Percentiles rank a stretch among this genome's conserved stretches.
These are phyloP conservation scores for Nomada goodeniana DNA, from an alignment of 2,888 invertebrate genomes.

Conservation along the genomic window DNA sequence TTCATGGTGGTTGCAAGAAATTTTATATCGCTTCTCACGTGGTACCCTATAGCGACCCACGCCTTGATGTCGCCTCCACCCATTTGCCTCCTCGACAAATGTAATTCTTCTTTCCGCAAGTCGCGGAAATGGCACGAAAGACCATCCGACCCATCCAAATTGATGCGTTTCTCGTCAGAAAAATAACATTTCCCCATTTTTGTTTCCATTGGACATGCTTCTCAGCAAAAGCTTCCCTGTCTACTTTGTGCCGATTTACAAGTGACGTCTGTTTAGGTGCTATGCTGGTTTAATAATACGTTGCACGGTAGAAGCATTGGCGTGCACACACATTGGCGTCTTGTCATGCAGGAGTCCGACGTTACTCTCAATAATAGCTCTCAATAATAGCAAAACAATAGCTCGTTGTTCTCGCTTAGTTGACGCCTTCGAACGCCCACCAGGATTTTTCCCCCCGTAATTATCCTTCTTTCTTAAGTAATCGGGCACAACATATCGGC, in stretches of 20 bases:
- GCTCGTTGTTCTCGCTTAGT: no score
- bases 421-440: no score
- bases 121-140: conserved; percentile 39
- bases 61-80: not conserved
- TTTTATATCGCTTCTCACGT: not conserved
- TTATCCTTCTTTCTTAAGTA: no score
- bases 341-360: no score
- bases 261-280: conserved; percentile 30
- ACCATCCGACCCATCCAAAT: conserved; percentile 40
- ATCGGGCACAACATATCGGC: no score
- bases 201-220: conserved; percentile 22
- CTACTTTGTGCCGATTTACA: conserved; percentile 4
- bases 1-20: conserved; percentile 7
- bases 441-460: no score
- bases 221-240: conserved; percentile 12
- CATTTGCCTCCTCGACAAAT: conserved; percentile 15
- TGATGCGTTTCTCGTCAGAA: conserved; percentile 39
- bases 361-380: no score
- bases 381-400: no score
- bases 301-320: no score
- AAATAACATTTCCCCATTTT: conserved; percentile 36
- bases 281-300: not conserved
- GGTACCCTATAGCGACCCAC: no score
- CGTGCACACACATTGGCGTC: no score
- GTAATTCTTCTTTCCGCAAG: conserved; percentile 33